Conservation (phyloP, 2,797 vertebrate genomes). For the Channallabes apus region DNA sequence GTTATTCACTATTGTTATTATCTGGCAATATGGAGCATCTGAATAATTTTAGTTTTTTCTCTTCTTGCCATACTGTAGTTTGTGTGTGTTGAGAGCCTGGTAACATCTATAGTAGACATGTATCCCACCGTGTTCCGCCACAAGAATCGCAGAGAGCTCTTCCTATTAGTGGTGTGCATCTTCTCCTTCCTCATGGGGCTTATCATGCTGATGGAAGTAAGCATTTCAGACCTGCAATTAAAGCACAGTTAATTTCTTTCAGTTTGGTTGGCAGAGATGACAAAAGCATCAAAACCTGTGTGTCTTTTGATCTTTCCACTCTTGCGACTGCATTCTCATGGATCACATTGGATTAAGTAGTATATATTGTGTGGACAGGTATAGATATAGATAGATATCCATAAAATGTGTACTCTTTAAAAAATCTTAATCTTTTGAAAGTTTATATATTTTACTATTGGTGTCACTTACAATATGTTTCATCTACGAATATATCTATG, state of each 20-base stretch:
- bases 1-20: neutral
- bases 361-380: no score
- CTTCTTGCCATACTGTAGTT: slow-evolving; percentile 76
- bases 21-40: neutral
- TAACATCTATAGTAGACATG: slow-evolving; percentile 92
- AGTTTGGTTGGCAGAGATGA: neutral
- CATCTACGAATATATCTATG: no score
- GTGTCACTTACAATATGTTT: no score
- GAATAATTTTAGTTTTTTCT: neutral
- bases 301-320: neutral
- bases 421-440: neutral
- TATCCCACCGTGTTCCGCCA: slow-evolving; percentile 85
- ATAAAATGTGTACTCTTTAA: neutral
- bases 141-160: slow-evolving; percentile 86
- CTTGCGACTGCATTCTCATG: neutral
- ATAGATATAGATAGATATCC: neutral
- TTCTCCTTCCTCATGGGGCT: slow-evolving; percentile 87
- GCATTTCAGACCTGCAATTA: neutral
- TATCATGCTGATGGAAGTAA: slow-evolving; percentile 93
- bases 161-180: slow-evolving; percentile 83
- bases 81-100: slow-evolving; percentile 91
- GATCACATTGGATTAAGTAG: no score
- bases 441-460: neutral
- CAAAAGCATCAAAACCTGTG: neutral
- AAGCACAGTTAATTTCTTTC: neutral